Evolutionary conservation across 2,888 invertebrate genomes (phyloP), one percentile per base, ranked within the genome.

Genomic region (Drosophila nr. perissopoda): DNA sequence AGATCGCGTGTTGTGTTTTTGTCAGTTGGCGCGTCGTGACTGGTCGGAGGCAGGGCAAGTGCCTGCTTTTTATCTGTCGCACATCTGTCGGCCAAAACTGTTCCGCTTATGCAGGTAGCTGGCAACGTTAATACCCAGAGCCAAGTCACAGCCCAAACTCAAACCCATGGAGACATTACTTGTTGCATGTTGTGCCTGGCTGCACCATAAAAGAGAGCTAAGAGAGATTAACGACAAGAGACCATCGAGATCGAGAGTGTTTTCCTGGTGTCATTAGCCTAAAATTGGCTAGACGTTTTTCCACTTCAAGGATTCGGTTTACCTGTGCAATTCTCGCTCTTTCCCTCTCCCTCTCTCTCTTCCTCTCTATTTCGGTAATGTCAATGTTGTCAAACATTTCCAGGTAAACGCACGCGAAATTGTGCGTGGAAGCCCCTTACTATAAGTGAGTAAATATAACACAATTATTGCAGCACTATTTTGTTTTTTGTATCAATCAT

Each of bases 261-360:
- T 89, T 89, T 84, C 82, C 81, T 87, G 78, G 76, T 90, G 89
- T 89, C 89, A 82, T 89, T 86, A 89, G 84, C 90, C 90, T 80
- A 75, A 79, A 83, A 89, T 86, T 77, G 70, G 57, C 53, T 66
- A 68, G 67, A 58, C 82, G 70, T 84, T 86, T 89, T 89, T 89
- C 89, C 82, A 81, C 71, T 68, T 59, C 61, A 70, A 73, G 79
- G 76, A 82, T 80, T 74, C 48, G 27, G 27, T 27, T 58, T 67
- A 69, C 68, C 71, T 69, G 63, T 46, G 6, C 27, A 13, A 48
- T 40, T 38, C 34, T 21, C 21, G 5, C 8, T 13, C 8, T n/a
- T 7, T 27, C 38, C n/a, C 18, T 18, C 54, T 11, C 1, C 13
- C n/a, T 11, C 51, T 16, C 1, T 2, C 16, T 54, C 18, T 27